Base-by-base conservation (phyloP, 2,113 vertebrate species). In the Ranitomeya variabilis region DNA sequence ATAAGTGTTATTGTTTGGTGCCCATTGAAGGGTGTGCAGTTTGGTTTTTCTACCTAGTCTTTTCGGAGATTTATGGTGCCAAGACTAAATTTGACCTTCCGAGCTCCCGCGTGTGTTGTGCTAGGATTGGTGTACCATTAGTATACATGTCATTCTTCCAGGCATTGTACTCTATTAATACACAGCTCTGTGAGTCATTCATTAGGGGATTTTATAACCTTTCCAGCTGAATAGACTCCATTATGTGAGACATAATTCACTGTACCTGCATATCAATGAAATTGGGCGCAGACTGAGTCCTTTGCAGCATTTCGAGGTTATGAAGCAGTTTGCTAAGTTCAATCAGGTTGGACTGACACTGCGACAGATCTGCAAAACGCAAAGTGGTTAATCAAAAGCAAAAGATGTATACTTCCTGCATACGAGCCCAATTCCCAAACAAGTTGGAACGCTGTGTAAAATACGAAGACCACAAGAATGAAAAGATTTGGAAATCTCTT, bases 271-370 rank as follows among this genome's bases (percentile, higher is more conserved):
- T 97, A 88, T 99, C 98, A 90, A 96, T 98, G 94, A 99, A 99
- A 92, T 97, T 99, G 74, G 98, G 98, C 1, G 97, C 98, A 66
- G 98, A 99, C 91, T 99, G 98, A 79, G 98, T 99, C 93, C 98
- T 97, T 91, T 99, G 98, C 55, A 99, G 94, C 90, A 99, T 99
- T 95, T 99, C 98, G 94, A 99, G 93, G 93, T 97, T 99, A 93
- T 99, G 97, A 91, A 99, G 94, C 89, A 99, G 95, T 91, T 96
- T 97, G 94, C 96, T 99, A 91, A 99, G 95, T 94, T 99, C 98
- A 18, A 97, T 96, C 88, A 99, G 96, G 93, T 96, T 99, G 86
- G 98, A 97, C 91, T 99, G 98, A 93, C 98, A 99, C 76, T 97
- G 95, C 71, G 97, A 95, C 57, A 99, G 97, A 93, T 99, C 98